A percentile compares a stretch with the other conserved stretches of the same genome.
These are phyloP conservation scores for Oopsacas minuta DNA, from an alignment of 37 sponge, comb jelly and placozoan genomes.

Conservation along the genomic window DNA sequence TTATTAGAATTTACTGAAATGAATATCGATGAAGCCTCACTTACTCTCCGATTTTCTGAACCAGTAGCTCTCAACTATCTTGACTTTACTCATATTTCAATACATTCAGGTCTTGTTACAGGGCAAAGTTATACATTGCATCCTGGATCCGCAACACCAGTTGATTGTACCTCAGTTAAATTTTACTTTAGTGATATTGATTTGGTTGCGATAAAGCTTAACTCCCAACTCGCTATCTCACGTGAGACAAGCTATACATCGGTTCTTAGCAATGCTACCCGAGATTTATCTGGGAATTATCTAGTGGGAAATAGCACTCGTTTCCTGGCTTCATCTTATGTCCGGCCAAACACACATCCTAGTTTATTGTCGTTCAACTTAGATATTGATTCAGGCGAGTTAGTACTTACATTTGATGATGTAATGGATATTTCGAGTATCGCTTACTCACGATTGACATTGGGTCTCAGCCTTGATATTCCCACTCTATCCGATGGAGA, in stretches of 20 bases:
- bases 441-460: background rate
- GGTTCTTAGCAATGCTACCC: background rate
- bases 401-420: slow-evolving; percentile 67
- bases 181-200: slow-evolving; percentile 4
- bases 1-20: slow-evolving; percentile 7
- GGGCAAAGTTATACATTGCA: background rate
- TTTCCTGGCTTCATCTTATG: background rate
- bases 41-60: slow-evolving; percentile 61
- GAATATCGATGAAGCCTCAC: slow-evolving; percentile 12
- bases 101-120: slow-evolving; percentile 32
- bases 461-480: background rate
- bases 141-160: background rate
- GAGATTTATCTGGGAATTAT: background rate
- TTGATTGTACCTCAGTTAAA: background rate
- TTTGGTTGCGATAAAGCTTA: background rate
- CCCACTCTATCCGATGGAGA: background rate
- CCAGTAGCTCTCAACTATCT: slow-evolving; percentile 43
- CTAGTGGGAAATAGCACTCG: background rate
- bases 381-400: slow-evolving; percentile 58
- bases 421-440: slow-evolving; percentile 42
- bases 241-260: background rate
- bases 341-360: slow-evolving; percentile 21
- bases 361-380: slow-evolving; percentile 37
- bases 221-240: background rate
- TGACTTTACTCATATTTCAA: slow-evolving; percentile 31